Evolutionary conservation across 2,888 invertebrate species (phyloP).

Genomic region (Leptopterna dolabrata): DNA sequence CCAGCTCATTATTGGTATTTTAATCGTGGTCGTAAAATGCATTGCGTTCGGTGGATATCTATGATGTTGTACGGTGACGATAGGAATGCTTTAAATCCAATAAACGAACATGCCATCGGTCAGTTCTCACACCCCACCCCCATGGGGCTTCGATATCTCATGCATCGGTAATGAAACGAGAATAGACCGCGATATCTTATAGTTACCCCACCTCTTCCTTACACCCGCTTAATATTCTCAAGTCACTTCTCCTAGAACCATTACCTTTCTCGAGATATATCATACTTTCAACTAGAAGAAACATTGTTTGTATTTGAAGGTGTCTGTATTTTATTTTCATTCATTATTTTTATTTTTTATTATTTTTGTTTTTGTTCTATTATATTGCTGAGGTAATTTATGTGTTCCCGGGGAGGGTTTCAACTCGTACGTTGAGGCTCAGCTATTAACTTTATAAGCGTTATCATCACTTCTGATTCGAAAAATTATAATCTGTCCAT

Average conservation of each 20-base stretch:
- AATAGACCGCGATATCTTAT: neutral
- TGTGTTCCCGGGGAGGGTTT: neutral
- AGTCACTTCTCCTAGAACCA: neutral
- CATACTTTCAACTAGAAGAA: neutral
- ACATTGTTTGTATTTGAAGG: neutral
- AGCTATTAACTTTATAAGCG: neutral
- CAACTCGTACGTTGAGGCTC: neutral
- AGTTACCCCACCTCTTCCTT: neutral
- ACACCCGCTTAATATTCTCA: neutral
- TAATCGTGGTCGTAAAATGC: too few relatives aligned
- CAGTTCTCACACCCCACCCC: too few relatives aligned
- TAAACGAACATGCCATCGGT: too few relatives aligned
- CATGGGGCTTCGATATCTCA: neutral
- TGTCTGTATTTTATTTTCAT: neutral
- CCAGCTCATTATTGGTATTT: too few relatives aligned
- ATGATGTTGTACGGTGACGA: too few relatives aligned
- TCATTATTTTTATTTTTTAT: neutral
- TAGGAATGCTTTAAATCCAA: too few relatives aligned
- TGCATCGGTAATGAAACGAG: neutral
- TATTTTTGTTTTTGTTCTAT: too few relatives aligned
- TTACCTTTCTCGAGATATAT: neutral
- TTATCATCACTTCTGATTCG: neutral
- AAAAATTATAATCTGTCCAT: too few relatives aligned
- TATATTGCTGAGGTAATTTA: neutral
- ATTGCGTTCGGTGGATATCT: too few relatives aligned